Evolutionary conservation across 2,888 invertebrate genomes (phyloP), one percentile per base, ranked within the genome.

Genomic region (Thymelicus lineola): DNA sequence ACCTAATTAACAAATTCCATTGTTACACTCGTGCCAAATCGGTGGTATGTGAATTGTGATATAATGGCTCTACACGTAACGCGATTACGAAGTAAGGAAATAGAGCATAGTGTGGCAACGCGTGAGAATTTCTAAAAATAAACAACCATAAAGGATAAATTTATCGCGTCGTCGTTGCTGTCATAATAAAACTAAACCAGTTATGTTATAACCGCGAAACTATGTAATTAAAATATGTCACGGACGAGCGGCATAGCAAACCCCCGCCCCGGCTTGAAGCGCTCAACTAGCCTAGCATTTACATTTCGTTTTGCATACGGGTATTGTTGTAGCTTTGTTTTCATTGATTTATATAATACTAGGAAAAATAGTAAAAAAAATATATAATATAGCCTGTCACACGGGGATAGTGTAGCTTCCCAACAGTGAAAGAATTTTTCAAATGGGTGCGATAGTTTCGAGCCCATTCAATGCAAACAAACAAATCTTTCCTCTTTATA

Each of bases 211-310:
- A 53, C 50, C 6, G 50, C 50, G 50, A 50, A 35, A 50, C 20
- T 60, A 50, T 38, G 60, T 50, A 60, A 60, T 66, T 66, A 66
- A 66, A 53, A 66, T 66, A 12, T 66, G 66, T 60, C 66, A 66
- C 35, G 66, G 66, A 60, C 66, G 59, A 60, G 55, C 60, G 53
- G 53, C 55, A 42, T 42, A 36, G 35, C 53, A 45, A 61, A 67
- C 67, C 14, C 61, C n/a, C 53, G 53, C 14, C 61, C n/a, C 53
- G 53, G 50, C 20, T 53, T 12, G 9, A 20, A 20, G 53, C 20
- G 17, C 53, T 48, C 6, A 35, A 28, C 12, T 20, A 20, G 20
- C 12, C 10, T 53, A 53, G 53, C 20, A 53, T 53, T 9, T 53
- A 53, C 20, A 53, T 53, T 53, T 53, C 53, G 53, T 20, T 20